Evolutionary conservation across 2,797 vertebrate species (phyloP), one percentile per base, ranked within the genome.

Genomic region (Aselliscus stoliczkanus): DNA sequence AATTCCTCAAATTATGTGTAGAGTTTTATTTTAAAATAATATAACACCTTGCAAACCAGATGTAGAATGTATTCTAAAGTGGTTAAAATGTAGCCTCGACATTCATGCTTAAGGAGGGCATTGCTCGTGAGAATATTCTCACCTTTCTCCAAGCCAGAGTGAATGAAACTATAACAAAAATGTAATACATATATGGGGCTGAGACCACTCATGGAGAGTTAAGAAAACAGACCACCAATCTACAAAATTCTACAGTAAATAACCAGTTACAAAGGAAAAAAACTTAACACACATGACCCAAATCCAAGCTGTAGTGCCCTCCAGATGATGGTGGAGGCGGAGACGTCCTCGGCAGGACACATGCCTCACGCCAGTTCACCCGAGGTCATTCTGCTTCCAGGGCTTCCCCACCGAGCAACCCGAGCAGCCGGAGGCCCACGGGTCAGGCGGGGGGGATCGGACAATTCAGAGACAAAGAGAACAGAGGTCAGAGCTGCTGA

Each of bases 301-400:
- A 64, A 76, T 0, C 60, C 2, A 2, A 14, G 42, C 8, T 0
- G 0, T 0, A 1, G 10, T 5, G 64, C 3, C 37, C 75, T 37
- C 11, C 15, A 20, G 56, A 10, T 1, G 15, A n/a, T 0, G n/a
- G 7, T 64, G 3, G 75, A 25, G 14, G 8, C 0, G 25, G 64
- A 5, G 7, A 0, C 0, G 11, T n/a, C 42, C 29, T 1, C 0
- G 9, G 27, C 23, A 2, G n/a, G 14, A 17, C 5, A 2, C 29
- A 27, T 18, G 0, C n/a, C 69, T 44, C 14, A 2, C 56, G 17
- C 18, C 27, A 12, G 21, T 27, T 54, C 29, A 31, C 58, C 58
- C 11, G 5, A 39, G 42, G 23, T 10, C 23, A 0, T 13, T 2
- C 23, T 4, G 82, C 58, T 2, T 1, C 58, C 64, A 1, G 15